Evolutionary conservation across 1,140 invertebrate genomes (phyloP), one percentile per base, ranked within the genome.

Genomic region (Penaeus indicus): DNA sequence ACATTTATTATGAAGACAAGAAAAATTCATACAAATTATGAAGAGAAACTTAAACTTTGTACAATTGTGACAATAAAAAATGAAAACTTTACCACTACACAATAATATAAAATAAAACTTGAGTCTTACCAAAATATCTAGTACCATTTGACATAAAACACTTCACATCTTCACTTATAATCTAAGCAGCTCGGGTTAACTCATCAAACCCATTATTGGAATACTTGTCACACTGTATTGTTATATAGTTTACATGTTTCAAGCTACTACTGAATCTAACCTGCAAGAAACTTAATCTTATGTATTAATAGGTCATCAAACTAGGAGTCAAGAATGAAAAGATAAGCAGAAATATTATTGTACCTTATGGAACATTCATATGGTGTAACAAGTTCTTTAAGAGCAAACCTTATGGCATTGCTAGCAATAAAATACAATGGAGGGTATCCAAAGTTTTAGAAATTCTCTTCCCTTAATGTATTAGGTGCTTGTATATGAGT

Each of bases 121-220:
- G 60, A 78, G 62, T 27, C 69, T 86, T 86, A 80, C 75, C 77
- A 86, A 86, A 80, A 86, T 79, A 86, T 80, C 32, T 86, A 86
- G 64, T 86, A 79, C 60, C 85, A 80, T 86, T 38, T 69, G 78
- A 87, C 85, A 87, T 87, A 82, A 87, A 87, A 87, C 79, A 87
- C 78, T 81, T 87, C 82, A 84, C 82, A 87, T 81, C 54, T 54
- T 87, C 63, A 87, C 85, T 87, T 87, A 87, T 67, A 47, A 32
- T 27, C 85, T 87, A 86, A 75, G 82, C 67, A 81, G 69, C 78
- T 87, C 25, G 85, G 47, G 78, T 72, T 61, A 75, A 64, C 25
- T 61, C 67, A 87, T 47, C 69, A 22, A 67, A 87, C 63, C 72
- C 85, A 62, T 72, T 19, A 62, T 69, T 87, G 77, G 85, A 87